Conservation (phyloP, 2,113 vertebrate genomes). For the Microcebus ravelobensis region DNA sequence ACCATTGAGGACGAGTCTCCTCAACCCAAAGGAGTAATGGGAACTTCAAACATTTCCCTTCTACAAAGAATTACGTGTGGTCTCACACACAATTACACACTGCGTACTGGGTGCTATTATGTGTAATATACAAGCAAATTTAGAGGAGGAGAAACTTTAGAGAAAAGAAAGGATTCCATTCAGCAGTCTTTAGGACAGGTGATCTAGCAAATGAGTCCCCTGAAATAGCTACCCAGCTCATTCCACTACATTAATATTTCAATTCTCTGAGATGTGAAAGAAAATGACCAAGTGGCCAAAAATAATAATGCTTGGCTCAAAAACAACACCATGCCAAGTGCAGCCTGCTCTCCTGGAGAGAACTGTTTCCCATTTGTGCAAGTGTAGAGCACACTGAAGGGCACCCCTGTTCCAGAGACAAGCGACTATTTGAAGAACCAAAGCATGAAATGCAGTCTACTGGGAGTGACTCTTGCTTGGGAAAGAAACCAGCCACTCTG, state of each 20-base stretch:
- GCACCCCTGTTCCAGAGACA: constrained; percentile 53
- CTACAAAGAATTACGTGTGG: background rate
- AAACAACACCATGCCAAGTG: constrained; percentile 61
- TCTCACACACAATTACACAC: background rate
- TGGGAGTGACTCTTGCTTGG: background rate
- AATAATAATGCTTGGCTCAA: constrained; percentile 69
- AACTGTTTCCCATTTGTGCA: constrained; percentile 62
- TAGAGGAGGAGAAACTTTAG: background rate
- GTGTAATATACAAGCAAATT: background rate
- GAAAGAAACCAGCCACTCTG: background rate
- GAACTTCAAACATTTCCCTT: constrained; percentile 13
- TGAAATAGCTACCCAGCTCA: constrained; percentile 34
- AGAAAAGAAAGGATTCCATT: constrained; percentile 35
- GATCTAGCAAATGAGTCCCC: constrained; percentile 58
- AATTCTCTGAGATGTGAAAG: constrained; percentile 39
- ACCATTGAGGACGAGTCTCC: background rate
- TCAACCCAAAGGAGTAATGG: background rate
- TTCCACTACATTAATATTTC: constrained; percentile 65
- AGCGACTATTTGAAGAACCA: constrained; percentile 53
- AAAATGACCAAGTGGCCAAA: constrained; percentile 69
- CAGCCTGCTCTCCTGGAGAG: constrained; percentile 63
- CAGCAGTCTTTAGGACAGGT: constrained; percentile 54
- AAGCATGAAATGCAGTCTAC: constrained; percentile 53
- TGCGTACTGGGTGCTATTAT: background rate
- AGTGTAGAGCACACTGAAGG: constrained; percentile 53